Evolutionary conservation across 1,140 invertebrate species (phyloP).

Genomic region (Asbolus verrucosus): DNA sequence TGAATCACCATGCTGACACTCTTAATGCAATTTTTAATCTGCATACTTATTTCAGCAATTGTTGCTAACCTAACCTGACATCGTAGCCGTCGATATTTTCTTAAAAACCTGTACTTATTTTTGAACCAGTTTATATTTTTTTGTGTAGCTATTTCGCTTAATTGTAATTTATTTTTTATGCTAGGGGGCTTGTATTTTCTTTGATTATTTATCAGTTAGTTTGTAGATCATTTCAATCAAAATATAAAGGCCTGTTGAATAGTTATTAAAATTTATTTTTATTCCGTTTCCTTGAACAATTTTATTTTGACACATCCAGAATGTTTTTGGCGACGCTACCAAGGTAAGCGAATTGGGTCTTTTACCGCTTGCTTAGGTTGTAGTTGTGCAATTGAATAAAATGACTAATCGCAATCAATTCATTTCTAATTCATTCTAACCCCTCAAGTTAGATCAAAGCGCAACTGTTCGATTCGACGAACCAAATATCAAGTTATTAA

Average conservation of each 20-base stretch:
- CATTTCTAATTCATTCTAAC: conserved; percentile 2
- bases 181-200: conserved; percentile 31
- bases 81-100: conserved; percentile 2
- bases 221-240: conserved; percentile 32
- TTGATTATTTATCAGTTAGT: conserved; percentile 29
- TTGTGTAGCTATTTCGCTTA: conserved; percentile 10
- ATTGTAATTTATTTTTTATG: conserved; percentile 38
- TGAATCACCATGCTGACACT: conserved; percentile 3
- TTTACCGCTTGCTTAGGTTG: conserved; percentile 13
- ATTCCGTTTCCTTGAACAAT: conserved; percentile 22
- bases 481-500: conserved; percentile 44
- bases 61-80: conserved; percentile 41
- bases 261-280: conserved; percentile 27
- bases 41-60: conserved; percentile 13
- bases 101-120: conserved; percentile 26
- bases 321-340: background rate
- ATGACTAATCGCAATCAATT: conserved; percentile 2
- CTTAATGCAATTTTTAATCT: conserved; percentile 24
- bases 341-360: conserved; percentile 23
- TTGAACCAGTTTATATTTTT: conserved; percentile 32
- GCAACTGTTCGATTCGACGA: conserved; percentile 7
- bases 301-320: too few species aligned
- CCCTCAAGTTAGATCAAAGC: background rate
- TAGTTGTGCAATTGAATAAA: background rate
- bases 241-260: conserved; percentile 42